Percentiles rank a stretch among this genome's conserved stretches.
Conservation (phyloP, 2,888 invertebrate genomes). For the Colletes collaris region DNA sequence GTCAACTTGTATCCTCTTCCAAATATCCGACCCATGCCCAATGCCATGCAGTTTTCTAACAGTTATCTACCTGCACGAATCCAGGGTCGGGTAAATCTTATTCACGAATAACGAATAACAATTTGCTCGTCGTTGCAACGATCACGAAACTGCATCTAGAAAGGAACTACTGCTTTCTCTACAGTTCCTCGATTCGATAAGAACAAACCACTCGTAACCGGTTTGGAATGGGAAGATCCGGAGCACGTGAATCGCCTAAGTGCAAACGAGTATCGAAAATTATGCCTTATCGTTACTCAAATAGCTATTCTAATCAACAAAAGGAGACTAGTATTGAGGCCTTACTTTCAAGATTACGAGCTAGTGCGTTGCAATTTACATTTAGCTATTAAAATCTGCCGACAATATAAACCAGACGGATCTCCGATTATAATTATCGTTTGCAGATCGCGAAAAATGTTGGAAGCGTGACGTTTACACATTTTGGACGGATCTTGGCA, state of each 20-base stretch:
- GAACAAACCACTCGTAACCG: conserved; percentile 84
- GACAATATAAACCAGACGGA: too few relatives aligned
- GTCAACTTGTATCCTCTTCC: conserved; percentile 5
- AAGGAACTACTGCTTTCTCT: not conserved
- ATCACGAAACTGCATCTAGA: not conserved
- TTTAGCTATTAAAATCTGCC: too few relatives aligned
- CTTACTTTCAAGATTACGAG: conserved; percentile 91
- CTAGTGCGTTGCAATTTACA: conserved; percentile 82
- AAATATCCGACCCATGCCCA: not conserved
- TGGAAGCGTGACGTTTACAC: conserved; percentile 90
- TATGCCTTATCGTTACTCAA: conserved; percentile 89
- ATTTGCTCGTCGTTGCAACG: too few relatives aligned
- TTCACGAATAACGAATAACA: too few relatives aligned
- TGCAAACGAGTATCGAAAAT: conserved; percentile 87
- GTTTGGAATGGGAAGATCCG: conserved; percentile 88
- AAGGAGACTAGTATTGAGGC: conserved; percentile 87
- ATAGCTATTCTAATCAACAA: conserved; percentile 86
- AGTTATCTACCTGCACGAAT: too few relatives aligned
- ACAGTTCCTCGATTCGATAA: conserved; percentile 84
- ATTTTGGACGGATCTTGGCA: conserved; percentile 89
- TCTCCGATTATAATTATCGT: conserved; percentile 2
- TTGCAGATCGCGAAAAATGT: conserved; percentile 88
- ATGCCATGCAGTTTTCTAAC: not conserved
- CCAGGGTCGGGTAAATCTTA: too few relatives aligned
- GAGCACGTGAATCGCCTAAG: conserved; percentile 87